A percentile compares a stretch with the other conserved stretches of the same genome.
Conservation (phyloP, 2,113 vertebrate species). For the Puma concolor region DNA sequence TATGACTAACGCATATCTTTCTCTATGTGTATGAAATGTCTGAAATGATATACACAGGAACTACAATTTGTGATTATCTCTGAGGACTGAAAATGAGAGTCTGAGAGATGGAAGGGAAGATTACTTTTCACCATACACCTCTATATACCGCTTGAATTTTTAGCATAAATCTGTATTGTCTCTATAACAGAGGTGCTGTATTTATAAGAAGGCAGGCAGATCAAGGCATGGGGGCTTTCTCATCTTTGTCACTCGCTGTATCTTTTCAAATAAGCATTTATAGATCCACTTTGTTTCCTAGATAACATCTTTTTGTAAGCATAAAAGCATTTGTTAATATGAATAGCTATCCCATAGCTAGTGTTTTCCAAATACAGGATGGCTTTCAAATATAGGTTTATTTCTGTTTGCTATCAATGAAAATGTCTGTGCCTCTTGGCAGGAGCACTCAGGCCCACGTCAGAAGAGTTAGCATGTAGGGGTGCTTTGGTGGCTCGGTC, state of each 20-base stretch:
- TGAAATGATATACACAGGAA: not conserved
- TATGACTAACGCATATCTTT: too few species aligned
- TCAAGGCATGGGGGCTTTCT: not conserved
- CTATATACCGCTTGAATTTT: not conserved
- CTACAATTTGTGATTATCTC: not conserved
- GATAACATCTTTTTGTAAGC: not conserved
- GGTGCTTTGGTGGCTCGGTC: too few species aligned
- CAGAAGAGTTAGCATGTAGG: not conserved
- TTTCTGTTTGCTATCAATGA: not conserved
- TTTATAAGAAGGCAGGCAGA: not conserved
- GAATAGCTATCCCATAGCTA: not conserved
- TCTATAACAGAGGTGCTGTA: not conserved
- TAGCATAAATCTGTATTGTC: not conserved
- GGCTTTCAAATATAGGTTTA: not conserved
- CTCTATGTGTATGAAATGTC: not conserved
- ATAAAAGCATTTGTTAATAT: not conserved
- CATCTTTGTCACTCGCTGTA: not conserved
- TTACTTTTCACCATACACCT: not conserved
- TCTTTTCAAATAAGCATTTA: conserved; percentile 8
- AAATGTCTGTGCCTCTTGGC: rapidly evolving
- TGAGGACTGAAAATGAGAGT: not conserved
- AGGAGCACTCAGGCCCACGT: rapidly evolving
- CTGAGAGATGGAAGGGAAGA: not conserved
- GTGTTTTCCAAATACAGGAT: not conserved
- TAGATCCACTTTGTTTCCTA: not conserved